Conservation (phyloP, 2,888 invertebrate species). For the Oegoconia quadripuncta region DNA sequence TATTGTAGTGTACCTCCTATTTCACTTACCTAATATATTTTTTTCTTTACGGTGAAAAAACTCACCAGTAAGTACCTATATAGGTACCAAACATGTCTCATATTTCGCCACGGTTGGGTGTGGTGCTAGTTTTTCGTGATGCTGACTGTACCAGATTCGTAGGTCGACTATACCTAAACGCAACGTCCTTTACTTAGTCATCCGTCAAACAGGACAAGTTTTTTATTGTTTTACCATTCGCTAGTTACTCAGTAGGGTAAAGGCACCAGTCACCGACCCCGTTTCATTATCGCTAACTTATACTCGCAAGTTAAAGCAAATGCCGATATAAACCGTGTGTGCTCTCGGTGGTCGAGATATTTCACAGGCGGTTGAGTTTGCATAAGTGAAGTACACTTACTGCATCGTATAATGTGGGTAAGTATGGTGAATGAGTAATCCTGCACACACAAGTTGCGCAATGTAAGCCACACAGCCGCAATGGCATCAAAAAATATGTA, state of each 20-base stretch:
- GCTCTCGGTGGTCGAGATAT: constrained; percentile 34
- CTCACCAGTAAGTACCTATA: too few relatives aligned
- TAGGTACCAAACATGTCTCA: too few relatives aligned
- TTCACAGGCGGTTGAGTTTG: constrained; percentile 40
- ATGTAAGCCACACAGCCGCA: too few relatives aligned
- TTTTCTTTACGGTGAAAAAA: too few relatives aligned
- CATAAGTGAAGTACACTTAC: constrained; percentile 34
- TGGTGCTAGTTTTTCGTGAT: too few relatives aligned
- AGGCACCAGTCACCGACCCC: constrained; percentile 31
- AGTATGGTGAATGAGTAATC: constrained; percentile 31
- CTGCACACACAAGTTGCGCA: constrained; percentile 30
- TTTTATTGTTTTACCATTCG: not conserved
- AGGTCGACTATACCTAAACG: too few relatives aligned
- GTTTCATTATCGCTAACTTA: constrained; percentile 39
- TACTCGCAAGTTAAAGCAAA: constrained; percentile 18
- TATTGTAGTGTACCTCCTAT: too few relatives aligned
- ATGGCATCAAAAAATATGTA: too few relatives aligned
- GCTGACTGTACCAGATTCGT: too few relatives aligned
- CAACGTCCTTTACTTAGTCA: too few relatives aligned
- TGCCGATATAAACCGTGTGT: constrained; percentile 21
- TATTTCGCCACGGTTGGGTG: too few relatives aligned
- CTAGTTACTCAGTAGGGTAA: constrained; percentile 22
- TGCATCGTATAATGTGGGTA: constrained; percentile 5
- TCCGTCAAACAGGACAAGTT: not conserved
- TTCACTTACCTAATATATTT: too few relatives aligned